A percentile compares a stretch with the other conserved stretches of the same genome.
Conservation (phyloP, 2,888 invertebrate genomes). For the Nebria salina region DNA sequence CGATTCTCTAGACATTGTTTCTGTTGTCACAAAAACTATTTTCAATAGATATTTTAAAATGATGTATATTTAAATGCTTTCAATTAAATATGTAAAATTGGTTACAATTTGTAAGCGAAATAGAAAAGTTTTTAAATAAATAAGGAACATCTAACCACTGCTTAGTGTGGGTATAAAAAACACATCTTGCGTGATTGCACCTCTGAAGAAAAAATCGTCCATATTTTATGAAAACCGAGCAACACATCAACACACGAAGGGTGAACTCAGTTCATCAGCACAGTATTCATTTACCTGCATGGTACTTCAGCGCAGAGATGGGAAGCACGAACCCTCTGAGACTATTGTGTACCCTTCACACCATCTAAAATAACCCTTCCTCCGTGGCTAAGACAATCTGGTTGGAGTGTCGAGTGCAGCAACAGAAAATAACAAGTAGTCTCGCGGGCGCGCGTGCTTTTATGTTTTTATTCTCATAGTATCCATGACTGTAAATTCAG, state of each 20-base stretch:
- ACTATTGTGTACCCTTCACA: not conserved
- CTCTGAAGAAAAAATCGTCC: not conserved
- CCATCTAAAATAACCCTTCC: not conserved
- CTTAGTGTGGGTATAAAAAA: too few species aligned
- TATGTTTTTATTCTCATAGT: not conserved
- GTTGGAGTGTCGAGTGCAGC: not conserved
- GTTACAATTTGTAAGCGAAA: too few species aligned
- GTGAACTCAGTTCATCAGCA: not conserved
- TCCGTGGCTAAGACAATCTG: not conserved
- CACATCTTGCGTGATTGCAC: not conserved
- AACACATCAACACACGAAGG: not conserved
- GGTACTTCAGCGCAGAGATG: not conserved
- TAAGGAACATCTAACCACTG: too few species aligned
- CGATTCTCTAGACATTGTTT: too few species aligned
- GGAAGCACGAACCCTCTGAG: not conserved
- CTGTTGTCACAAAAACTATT: too few species aligned
- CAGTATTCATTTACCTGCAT: not conserved
- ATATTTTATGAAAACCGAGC: not conserved
- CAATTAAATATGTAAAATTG: too few species aligned
- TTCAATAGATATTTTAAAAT: too few species aligned
- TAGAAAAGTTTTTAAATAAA: too few species aligned
- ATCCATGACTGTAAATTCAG: not conserved
- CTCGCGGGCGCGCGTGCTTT: not conserved
- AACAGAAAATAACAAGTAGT: not conserved
- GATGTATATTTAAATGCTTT: too few species aligned